Percentiles rank a stretch among this genome's conserved stretches.
phyloP scores from a whole-genome alignment of 1,140 invertebrate species.

The Armadillidium nasatum region DNA sequence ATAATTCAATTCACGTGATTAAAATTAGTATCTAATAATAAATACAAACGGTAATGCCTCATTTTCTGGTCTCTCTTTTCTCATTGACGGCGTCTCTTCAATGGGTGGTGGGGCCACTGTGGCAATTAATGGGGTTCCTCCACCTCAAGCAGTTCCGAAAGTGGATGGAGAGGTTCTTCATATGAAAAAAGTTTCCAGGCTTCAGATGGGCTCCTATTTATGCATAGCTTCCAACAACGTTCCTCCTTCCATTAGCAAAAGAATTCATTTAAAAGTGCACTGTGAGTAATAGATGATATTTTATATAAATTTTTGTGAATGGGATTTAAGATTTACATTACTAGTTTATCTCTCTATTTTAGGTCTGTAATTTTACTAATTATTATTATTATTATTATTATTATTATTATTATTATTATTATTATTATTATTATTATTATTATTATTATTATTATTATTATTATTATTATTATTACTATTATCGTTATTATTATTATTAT shows the following conservation, averaged over 20 bases:
- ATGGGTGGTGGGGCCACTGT: constrained; percentile 4
- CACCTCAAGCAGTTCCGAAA: constrained; percentile 50
- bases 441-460: too few relatives aligned
- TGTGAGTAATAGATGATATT: constrained; percentile 75
- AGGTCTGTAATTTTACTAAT: too few relatives aligned
- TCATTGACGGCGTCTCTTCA: constrained; percentile 1
- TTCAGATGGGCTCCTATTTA: constrained; percentile 79
- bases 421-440: too few relatives aligned
- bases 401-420: too few relatives aligned
- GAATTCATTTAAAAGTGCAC: constrained; percentile 76
- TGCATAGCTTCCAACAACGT: constrained; percentile 85
- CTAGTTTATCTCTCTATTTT: too few relatives aligned
- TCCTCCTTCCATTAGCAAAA: constrained; percentile 78
- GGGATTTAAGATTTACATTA: too few relatives aligned
- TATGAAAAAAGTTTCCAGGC: constrained; percentile 68
- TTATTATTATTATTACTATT: too few relatives aligned
- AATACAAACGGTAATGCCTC: constrained; percentile 3
- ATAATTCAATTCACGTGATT: too few relatives aligned
- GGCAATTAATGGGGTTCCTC: not conserved
- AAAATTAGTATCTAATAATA: too few relatives aligned
- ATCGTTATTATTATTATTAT: too few relatives aligned
- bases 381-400: too few relatives aligned
- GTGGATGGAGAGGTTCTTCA: constrained; percentile 68
- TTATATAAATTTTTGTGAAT: too few relatives aligned
- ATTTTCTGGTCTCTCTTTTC: not conserved